Percentiles rank a stretch among this genome's conserved stretches.
phyloP scores from a whole-genome alignment of 2,113 vertebrate genomes.

The Oceanodroma tethys region DNA sequence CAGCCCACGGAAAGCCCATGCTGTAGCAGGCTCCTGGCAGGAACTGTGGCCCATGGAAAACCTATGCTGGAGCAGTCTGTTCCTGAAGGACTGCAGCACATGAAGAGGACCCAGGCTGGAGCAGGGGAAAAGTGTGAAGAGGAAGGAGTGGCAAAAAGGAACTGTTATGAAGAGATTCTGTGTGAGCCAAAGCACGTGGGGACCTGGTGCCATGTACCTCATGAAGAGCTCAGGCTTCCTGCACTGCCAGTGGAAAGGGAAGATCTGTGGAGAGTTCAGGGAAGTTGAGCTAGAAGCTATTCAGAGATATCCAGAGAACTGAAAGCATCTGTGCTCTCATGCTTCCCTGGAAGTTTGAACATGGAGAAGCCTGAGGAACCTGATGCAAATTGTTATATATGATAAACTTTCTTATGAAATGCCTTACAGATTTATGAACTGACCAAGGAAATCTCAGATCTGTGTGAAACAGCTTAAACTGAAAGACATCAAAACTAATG shows the following conservation, averaged over 20 bases:
- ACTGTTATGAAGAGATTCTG: not conserved
- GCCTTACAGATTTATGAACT: not conserved
- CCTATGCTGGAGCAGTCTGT: not conserved
- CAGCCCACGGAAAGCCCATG: not conserved
- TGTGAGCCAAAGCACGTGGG: not conserved
- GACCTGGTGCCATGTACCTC: not conserved
- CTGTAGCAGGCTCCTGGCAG: not conserved
- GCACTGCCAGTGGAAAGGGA: not conserved
- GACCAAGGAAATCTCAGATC: not conserved
- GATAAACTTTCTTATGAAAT: not conserved
- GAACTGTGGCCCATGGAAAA: not conserved
- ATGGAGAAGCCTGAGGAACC: not conserved
- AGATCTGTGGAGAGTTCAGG: not conserved
- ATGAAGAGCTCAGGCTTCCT: not conserved
- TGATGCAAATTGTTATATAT: too few species aligned
- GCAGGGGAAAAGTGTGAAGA: not conserved
- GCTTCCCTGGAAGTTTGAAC: not conserved
- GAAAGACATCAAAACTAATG: not conserved
- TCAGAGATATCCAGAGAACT: not conserved
- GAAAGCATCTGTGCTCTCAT: not conserved
- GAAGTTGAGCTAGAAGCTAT: not conserved
- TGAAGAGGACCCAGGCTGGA: not conserved
- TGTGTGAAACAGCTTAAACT: not conserved
- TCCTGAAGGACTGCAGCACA: not conserved
- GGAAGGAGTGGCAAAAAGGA: not conserved